These are phyloP conservation scores for Connochaetes taurinus DNA, from an alignment of 2,113 vertebrate genomes.

Conservation along the genomic window DNA sequence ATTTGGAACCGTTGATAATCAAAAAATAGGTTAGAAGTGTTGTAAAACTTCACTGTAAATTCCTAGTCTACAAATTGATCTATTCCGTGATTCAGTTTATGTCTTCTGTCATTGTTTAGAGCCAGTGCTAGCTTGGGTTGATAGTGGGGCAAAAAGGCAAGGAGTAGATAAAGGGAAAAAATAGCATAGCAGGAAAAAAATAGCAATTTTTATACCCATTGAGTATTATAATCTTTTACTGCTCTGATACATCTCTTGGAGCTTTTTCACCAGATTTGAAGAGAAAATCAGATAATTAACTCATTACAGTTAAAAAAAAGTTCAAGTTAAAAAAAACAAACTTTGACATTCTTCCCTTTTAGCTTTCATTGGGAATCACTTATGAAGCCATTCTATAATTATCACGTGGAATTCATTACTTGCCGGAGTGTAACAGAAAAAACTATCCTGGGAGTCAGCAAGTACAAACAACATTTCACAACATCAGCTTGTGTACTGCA, in stretches of 20 bases:
- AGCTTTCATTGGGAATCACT: not conserved
- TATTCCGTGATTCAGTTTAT: constrained; percentile 25
- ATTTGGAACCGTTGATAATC: constrained; percentile 17
- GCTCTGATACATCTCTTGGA: not conserved
- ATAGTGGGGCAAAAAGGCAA: not conserved
- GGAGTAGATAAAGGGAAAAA: not conserved
- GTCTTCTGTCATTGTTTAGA: not conserved
- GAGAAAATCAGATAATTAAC: not conserved
- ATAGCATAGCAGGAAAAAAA: not conserved
- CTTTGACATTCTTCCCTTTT: not conserved
- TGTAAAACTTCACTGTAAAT: constrained; percentile 11
- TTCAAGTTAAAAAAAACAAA: not conserved
- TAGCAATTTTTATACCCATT: not conserved
- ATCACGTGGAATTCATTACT: not conserved
- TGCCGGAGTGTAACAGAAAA: not conserved
- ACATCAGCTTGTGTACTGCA: not conserved
- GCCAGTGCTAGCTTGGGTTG: not conserved
- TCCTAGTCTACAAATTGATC: not conserved
- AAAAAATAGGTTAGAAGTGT: constrained; percentile 32
- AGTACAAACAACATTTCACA: not conserved
- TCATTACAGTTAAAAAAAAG: constrained; percentile 27
- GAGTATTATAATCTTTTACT: not conserved
- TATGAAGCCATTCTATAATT: constrained; percentile 11
- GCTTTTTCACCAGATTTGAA: constrained; percentile 31
- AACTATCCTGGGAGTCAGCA: not conserved